phyloP scores from a whole-genome alignment of 1,140 invertebrate species.

The Episyrphus balteatus region DNA sequence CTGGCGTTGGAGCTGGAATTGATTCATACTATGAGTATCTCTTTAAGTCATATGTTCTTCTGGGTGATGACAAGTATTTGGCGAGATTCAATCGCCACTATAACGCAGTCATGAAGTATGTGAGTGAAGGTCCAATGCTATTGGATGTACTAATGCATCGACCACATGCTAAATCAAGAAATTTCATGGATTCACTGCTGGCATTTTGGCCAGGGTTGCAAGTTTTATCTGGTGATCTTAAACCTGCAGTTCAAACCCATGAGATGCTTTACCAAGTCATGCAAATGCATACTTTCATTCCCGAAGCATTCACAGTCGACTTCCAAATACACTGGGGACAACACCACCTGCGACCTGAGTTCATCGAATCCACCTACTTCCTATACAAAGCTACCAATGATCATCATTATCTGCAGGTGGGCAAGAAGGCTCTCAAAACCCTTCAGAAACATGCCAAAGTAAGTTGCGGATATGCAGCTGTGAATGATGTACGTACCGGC shows the following conservation, averaged over 20 bases:
- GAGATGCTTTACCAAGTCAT: conserved; percentile 95
- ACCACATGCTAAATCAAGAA: conserved; percentile 86
- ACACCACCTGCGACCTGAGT: conserved; percentile 93
- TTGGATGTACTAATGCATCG: conserved; percentile 98
- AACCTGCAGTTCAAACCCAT: conserved; percentile 94
- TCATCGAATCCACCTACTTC: conserved; percentile 96
- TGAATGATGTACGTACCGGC: conserved; percentile 87
- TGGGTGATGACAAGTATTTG: conserved; percentile 83
- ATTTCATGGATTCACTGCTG: conserved; percentile 94
- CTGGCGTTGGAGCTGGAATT: conserved; percentile 96
- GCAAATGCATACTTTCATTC: conserved; percentile 93
- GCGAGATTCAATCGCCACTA: conserved; percentile 93
- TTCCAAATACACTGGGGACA: conserved; percentile 97
- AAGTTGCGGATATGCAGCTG: conserved; percentile 92
- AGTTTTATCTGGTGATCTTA: conserved; percentile 78
- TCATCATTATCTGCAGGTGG: conserved; percentile 90
- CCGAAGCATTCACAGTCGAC: conserved; percentile 93
- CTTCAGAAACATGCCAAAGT: conserved; percentile 84
- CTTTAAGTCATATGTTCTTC: conserved; percentile 79
- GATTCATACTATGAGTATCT: conserved; percentile 99
- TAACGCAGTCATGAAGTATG: conserved; percentile 96
- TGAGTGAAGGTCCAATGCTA: conserved; percentile 88
- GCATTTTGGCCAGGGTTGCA: conserved; percentile 98
- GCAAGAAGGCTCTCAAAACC: conserved; percentile 79
- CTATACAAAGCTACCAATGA: conserved; percentile 90